These are phyloP conservation scores for Coregonus ussuriensis DNA, from an alignment of 2,797 vertebrate species.

Conservation along the genomic window DNA sequence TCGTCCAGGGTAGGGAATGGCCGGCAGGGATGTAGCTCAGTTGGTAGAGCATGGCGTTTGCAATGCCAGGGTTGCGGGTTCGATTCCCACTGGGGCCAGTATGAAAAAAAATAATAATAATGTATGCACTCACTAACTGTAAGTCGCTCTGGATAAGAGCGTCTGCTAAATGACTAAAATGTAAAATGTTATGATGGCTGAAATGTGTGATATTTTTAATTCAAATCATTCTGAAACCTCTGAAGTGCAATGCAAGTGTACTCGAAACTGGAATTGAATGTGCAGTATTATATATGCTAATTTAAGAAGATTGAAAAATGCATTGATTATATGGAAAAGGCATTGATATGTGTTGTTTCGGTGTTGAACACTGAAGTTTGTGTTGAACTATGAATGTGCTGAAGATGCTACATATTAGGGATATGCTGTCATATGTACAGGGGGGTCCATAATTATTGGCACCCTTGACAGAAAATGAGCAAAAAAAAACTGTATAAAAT, in stretches of 20 bases:
- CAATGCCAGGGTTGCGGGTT: no score
- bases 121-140: no score
- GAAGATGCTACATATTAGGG: slow-evolving; percentile 18
- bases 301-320: slow-evolving; percentile 25
- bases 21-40: no score
- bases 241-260: slow-evolving; percentile 1
- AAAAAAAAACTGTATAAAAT: no score
- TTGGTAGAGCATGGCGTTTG: no score
- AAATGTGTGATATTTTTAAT: neutral
- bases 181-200: slow-evolving; percentile 1
- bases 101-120: no score
- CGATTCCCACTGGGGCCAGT: no score
- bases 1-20: no score
- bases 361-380: slow-evolving; percentile 2
- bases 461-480: no score
- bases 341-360: slow-evolving; percentile 17
- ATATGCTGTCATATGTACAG: slow-evolving; percentile 6
- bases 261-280: slow-evolving; percentile 42
- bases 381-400: neutral
- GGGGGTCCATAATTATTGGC: no score
- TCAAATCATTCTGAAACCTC: slow-evolving; percentile 27
- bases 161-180: neutral
- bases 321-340: slow-evolving; percentile 47
- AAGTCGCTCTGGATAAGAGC: no score
- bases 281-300: slow-evolving; percentile 5